These are phyloP conservation scores for Champsocephalus esox DNA, from an alignment of 2,797 vertebrate genomes.

Conservation along the genomic window DNA sequence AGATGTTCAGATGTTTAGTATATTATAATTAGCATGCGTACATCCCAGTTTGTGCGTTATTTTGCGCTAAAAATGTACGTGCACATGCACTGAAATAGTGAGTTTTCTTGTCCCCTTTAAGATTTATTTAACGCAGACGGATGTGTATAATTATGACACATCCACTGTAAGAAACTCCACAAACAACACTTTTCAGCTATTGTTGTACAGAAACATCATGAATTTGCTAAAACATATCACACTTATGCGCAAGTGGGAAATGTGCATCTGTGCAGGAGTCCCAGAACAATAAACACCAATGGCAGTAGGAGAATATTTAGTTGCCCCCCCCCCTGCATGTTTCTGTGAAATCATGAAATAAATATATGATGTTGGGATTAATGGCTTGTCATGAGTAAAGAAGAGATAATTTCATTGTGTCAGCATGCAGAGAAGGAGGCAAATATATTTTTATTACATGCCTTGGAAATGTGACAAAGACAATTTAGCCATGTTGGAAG, in stretches of 20 bases:
- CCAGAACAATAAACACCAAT: constrained; percentile 42
- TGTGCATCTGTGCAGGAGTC: constrained; percentile 50
- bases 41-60: no score
- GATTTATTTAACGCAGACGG: no score
- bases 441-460: constrained; percentile 33
- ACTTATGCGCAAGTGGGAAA: constrained; percentile 35
- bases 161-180: constrained; percentile 7
- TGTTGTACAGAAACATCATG: constrained; percentile 25
- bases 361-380: constrained; percentile 36
- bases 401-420: constrained; percentile 48
- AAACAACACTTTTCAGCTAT: constrained; percentile 26
- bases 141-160: constrained; percentile 17
- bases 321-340: constrained; percentile 24
- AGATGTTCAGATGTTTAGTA: no score
- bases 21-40: no score
- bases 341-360: constrained; percentile 30
- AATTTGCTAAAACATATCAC: constrained; percentile 42
- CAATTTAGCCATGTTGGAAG: constrained; percentile 34
- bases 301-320: not conserved
- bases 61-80: no score
- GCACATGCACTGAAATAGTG: no score
- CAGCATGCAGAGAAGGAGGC: constrained; percentile 25
- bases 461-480: constrained; percentile 43
- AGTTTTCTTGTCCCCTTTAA: no score
- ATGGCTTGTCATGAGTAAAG: constrained; percentile 51